Evolutionary conservation across 2,113 vertebrate species (phyloP).

Genomic region (Pollachius pollachius): DNA sequence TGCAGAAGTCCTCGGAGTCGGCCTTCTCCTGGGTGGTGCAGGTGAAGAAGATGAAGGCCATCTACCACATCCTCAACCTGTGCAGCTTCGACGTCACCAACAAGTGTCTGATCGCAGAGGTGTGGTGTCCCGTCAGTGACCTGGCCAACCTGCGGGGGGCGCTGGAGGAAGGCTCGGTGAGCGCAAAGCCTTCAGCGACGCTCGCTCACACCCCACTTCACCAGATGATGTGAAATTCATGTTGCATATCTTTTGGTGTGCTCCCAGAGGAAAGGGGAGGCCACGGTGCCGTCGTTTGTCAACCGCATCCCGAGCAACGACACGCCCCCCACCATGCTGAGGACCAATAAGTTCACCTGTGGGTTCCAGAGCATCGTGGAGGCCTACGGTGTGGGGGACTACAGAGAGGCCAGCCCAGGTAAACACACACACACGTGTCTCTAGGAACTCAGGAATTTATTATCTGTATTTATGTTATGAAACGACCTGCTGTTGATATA

Average conservation of each 20-base stretch:
- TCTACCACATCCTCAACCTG: conserved; percentile 95
- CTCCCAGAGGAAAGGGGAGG: conserved; percentile 87
- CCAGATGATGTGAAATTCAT: neutral
- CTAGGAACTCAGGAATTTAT: neutral
- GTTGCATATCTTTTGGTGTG: neutral
- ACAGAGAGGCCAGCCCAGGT: conserved; percentile 96
- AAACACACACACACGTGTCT: conserved; percentile 31
- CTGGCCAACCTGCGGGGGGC: conserved; percentile 82
- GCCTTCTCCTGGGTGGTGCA: conserved; percentile 86
- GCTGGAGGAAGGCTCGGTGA: conserved; percentile 92
- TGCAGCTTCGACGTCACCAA: conserved; percentile 98
- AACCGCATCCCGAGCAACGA: conserved; percentile 89
- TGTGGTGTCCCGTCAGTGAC: conserved; percentile 92
- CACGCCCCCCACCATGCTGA: conserved; percentile 88
- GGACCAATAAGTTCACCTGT: conserved; percentile 94
- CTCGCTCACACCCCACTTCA: no score
- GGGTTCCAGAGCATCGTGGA: conserved; percentile 98
- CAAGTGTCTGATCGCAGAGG: conserved; percentile 96
- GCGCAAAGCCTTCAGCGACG: conserved; percentile 33
- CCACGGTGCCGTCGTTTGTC: conserved; percentile 89
- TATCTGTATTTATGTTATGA: neutral
- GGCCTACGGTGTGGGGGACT: conserved; percentile 92
- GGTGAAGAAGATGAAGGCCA: conserved; percentile 98
- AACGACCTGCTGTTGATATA: neutral
- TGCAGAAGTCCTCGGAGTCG: conserved; percentile 88